phyloP scores from a whole-genome alignment of 2,113 vertebrate genomes.

The Hippoglossus stenolepis region DNA sequence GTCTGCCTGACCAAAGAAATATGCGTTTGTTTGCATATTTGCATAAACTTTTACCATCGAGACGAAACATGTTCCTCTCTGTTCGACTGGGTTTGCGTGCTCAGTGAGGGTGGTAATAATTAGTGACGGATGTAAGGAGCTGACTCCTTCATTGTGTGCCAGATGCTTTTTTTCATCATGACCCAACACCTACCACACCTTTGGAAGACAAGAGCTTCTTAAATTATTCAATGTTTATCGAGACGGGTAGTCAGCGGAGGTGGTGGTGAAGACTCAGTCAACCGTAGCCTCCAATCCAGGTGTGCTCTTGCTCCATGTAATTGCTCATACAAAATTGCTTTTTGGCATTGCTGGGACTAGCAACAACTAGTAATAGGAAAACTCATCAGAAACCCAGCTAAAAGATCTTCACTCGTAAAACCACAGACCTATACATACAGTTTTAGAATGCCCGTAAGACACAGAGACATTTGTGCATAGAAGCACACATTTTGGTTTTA shows the following conservation, averaged over 20 bases:
- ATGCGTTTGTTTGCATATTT: slow-evolving; percentile 19
- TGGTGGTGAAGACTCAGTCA: slow-evolving; percentile 1
- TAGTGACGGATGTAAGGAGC: slow-evolving; percentile 33
- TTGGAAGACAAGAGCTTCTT: slow-evolving; percentile 16
- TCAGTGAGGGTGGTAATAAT: slow-evolving; percentile 47
- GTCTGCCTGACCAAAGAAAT: slow-evolving; percentile 24
- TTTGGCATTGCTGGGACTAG: neutral
- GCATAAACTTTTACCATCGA: slow-evolving; percentile 29
- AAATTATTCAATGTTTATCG: slow-evolving; percentile 31
- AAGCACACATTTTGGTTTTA: neutral
- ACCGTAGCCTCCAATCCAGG: slow-evolving; percentile 3
- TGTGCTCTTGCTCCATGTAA: slow-evolving; percentile 32
- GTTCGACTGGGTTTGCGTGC: slow-evolving; percentile 36
- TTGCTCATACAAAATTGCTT: slow-evolving; percentile 26
- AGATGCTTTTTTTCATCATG: slow-evolving; percentile 38
- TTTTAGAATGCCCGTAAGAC: no score
- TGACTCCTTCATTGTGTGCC: slow-evolving; percentile 48
- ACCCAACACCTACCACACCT: slow-evolving; percentile 40
- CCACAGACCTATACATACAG: neutral
- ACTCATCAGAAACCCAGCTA: neutral
- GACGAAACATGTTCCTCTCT: slow-evolving; percentile 45
- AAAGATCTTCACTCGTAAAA: neutral
- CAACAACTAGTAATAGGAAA: slow-evolving; percentile 2
- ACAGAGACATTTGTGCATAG: no score
- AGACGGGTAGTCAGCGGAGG: neutral